phyloP scores from a whole-genome alignment of 1,140 invertebrate genomes.

The Globodera rostochiensis region DNA sequence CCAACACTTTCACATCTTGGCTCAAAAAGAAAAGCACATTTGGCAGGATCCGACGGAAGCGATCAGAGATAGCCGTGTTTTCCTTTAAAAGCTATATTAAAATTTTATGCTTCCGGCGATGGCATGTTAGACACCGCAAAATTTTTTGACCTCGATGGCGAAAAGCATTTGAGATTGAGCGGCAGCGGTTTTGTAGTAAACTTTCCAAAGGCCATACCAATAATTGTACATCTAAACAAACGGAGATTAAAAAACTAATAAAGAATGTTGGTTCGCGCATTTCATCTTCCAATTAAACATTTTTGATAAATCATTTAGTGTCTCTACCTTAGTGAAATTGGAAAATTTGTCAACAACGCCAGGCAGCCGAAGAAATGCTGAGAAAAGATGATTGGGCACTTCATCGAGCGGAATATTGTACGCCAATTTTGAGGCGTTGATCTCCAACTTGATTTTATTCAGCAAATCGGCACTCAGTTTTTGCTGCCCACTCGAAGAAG shows the following conservation, averaged over 20 bases:
- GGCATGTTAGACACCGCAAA: no score
- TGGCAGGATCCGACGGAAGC: conserved; percentile 24
- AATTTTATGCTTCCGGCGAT: no score
- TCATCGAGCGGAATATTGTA: conserved; percentile 34
- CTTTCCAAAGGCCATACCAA: conserved; percentile 29
- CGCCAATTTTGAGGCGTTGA: conserved; percentile 37
- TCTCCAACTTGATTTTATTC: conserved; percentile 38
- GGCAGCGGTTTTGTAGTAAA: conserved; percentile 26
- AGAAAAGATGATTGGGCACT: conserved; percentile 25
- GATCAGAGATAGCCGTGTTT: conserved; percentile 11
- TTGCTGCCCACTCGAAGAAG: not conserved
- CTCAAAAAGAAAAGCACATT: conserved; percentile 30
- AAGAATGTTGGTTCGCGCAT: not conserved
- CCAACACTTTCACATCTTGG: conserved; percentile 20
- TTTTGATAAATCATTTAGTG: no score
- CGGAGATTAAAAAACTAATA: conserved; percentile 8
- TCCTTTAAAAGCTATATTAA: conserved; percentile 10
- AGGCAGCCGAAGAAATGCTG: conserved; percentile 30
- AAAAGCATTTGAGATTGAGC: conserved; percentile 18
- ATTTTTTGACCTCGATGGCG: conserved; percentile 32
- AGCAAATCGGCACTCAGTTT: conserved; percentile 24
- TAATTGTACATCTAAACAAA: conserved; percentile 21
- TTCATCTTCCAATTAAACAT: no score
- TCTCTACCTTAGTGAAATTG: conserved; percentile 23
- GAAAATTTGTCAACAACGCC: conserved; percentile 21